Conservation (phyloP, 2,888 invertebrate species). For the Tachina fera region DNA sequence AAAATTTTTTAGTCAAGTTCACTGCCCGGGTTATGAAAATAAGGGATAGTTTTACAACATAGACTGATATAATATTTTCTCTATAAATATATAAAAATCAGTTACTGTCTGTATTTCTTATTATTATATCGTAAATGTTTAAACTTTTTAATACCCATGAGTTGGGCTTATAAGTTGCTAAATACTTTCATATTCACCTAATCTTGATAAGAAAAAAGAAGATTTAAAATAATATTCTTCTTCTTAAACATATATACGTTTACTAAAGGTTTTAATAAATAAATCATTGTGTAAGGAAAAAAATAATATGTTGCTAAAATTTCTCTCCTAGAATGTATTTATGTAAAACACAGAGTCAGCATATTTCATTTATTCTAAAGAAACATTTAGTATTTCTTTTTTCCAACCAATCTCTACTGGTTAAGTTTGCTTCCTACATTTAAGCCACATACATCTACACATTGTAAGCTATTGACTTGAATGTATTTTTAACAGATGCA, state of each 20-base stretch:
- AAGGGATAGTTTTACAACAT: too few species aligned
- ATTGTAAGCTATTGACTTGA: constrained; percentile 49
- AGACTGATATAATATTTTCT: too few species aligned
- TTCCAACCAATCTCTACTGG: neutral
- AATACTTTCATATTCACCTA: neutral
- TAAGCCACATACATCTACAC: constrained; percentile 34
- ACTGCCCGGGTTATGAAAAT: too few species aligned
- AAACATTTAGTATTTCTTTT: constrained; percentile 34
- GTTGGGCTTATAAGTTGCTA: too few species aligned
- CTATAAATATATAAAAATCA: too few species aligned
- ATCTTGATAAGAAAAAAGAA: neutral
- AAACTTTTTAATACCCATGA: too few species aligned
- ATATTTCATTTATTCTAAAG: constrained; percentile 23
- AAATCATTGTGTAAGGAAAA: constrained; percentile 37
- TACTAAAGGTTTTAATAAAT: constrained; percentile 22
- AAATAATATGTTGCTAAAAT: constrained; percentile 46
- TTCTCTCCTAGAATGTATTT: neutral
- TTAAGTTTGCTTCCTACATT: constrained; percentile 3
- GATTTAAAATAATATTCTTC: neutral
- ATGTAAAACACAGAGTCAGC: constrained; percentile 38
- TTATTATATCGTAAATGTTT: too few species aligned
- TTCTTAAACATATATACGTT: neutral
- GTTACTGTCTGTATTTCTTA: too few species aligned
- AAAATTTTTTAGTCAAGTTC: too few species aligned
- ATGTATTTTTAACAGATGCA: constrained; percentile 57